Evolutionary conservation across 2,888 invertebrate species (phyloP).

Genomic region (Chrysomela aeneicollis): DNA sequence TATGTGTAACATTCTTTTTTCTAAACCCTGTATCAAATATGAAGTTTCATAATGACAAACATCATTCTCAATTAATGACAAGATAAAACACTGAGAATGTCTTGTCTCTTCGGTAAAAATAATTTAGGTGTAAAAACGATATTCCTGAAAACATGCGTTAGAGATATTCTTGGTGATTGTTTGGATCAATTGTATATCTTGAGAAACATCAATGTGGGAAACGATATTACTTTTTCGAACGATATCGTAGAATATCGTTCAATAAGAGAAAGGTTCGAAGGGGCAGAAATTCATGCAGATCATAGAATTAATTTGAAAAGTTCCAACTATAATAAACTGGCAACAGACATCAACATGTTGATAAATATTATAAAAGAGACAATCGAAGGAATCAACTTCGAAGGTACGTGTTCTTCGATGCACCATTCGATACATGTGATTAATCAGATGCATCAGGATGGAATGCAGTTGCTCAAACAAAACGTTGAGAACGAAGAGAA

Average conservation of each 20-base stretch:
- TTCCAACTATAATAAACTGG: slow-evolving; percentile 44
- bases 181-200: slow-evolving; percentile 43
- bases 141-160: slow-evolving; percentile 22
- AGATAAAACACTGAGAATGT: not conserved
- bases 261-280: slow-evolving; percentile 37
- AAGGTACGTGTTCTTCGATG: slow-evolving; percentile 28
- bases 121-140: not conserved
- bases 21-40: not conserved
- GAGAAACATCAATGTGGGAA: slow-evolving; percentile 38
- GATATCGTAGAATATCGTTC: slow-evolving; percentile 24
- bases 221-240: slow-evolving; percentile 14
- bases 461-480: slow-evolving; percentile 35
- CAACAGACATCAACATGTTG: slow-evolving; percentile 42
- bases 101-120: not conserved
- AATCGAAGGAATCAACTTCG: slow-evolving; percentile 33
- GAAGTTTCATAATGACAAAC: not conserved
- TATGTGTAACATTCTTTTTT: no score
- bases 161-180: slow-evolving; percentile 37
- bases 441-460: slow-evolving; percentile 38
- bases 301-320: slow-evolving; percentile 37
- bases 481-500: slow-evolving; percentile 34
- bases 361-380: slow-evolving; percentile 37
- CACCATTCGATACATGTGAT: slow-evolving; percentile 24
- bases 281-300: slow-evolving; percentile 41
- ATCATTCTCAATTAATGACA: not conserved